These are phyloP conservation scores for Bactericera cockerelli DNA, from an alignment of 1,140 invertebrate genomes.

Conservation along the genomic window DNA sequence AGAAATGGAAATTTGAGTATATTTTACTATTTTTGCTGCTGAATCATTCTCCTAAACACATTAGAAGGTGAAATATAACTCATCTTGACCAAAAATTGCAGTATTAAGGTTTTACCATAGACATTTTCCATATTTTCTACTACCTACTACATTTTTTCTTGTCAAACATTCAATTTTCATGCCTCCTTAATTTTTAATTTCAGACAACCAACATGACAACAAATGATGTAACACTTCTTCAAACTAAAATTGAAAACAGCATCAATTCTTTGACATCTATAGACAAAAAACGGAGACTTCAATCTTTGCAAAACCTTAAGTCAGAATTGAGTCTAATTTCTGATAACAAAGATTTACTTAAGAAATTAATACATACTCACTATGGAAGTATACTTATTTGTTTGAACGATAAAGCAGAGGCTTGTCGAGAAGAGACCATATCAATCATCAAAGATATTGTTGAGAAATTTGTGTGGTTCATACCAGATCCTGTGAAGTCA, in stretches of 20 bases:
- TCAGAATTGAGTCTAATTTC: too few relatives aligned
- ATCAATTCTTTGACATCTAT: neutral
- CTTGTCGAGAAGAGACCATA: neutral
- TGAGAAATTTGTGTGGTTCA: neutral
- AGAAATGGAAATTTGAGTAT: too few relatives aligned
- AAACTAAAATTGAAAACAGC: neutral
- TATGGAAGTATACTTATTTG: neutral
- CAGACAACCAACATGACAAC: constrained; percentile 29
- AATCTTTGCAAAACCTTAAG: neutral
- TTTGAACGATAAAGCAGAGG: neutral
- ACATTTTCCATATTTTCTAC: too few relatives aligned
- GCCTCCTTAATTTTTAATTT: too few relatives aligned
- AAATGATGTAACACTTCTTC: too few relatives aligned
- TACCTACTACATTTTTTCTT: too few relatives aligned
- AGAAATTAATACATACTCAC: neutral
- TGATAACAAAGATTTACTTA: neutral
- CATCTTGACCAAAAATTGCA: too few relatives aligned
- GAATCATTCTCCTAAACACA: too few relatives aligned
- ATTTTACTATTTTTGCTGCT: too few relatives aligned
- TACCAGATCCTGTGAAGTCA: neutral
- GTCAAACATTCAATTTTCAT: too few relatives aligned
- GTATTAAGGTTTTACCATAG: too few relatives aligned
- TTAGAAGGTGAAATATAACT: too few relatives aligned
- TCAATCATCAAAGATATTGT: neutral
- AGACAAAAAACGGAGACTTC: neutral